These are phyloP conservation scores for Spinus olivaceus DNA, from an alignment of 2,797 vertebrate genomes.

Conservation along the genomic window DNA sequence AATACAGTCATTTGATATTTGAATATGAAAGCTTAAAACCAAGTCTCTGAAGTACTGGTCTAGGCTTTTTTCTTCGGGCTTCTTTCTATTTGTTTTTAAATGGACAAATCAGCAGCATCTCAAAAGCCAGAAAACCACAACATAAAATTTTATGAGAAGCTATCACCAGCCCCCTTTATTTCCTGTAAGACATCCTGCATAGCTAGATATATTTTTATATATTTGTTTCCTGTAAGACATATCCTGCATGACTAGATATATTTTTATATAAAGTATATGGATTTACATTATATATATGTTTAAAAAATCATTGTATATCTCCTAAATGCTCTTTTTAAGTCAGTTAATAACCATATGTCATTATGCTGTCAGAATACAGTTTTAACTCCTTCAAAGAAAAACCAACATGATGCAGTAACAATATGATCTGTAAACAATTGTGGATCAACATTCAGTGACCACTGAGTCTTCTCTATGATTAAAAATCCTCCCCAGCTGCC, in stretches of 20 bases:
- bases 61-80: not conserved
- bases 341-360: not conserved
- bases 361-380: not conserved
- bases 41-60: not conserved
- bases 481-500: slow-evolving; percentile 14
- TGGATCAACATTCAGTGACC: slow-evolving; percentile 23
- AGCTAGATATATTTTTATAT: not conserved
- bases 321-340: not conserved
- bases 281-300: not conserved
- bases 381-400: not conserved
- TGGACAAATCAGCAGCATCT: not conserved
- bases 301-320: not conserved
- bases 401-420: not conserved
- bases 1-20: not conserved
- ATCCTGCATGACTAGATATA: not conserved
- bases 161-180: not conserved
- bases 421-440: not conserved
- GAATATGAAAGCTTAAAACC: not conserved
- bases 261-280: not conserved
- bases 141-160: not conserved
- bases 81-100: not conserved
- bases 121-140: not conserved
- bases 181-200: not conserved
- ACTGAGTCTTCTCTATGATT: slow-evolving; percentile 23
- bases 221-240: not conserved